Base-by-base conservation (phyloP, 2,113 vertebrate genomes). In the Zapus hudsonius region DNA sequence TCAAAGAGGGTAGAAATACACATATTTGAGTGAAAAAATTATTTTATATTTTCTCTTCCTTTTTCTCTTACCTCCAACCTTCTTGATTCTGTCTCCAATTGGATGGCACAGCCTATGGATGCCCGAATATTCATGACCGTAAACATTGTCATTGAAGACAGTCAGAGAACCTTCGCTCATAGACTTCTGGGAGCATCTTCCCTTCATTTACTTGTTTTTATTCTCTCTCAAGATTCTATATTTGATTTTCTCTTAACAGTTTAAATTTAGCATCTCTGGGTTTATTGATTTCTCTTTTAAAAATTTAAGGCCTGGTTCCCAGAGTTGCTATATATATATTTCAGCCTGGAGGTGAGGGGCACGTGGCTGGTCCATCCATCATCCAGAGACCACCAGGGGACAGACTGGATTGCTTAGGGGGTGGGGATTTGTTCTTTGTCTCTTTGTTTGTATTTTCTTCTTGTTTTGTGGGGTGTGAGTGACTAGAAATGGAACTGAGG, bases 181-280 rank as follows among this genome's bases (percentile, higher is more conserved):
- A n/a, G 38, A 52, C 90, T 52, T 75, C 52, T n/a, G 63, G 52
- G 83, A 92, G 25, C 20, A 42, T 70, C 22, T 25, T 40, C 70
- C 61, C 75, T 83, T 80, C 76, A 16, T 87, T 84, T 85, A 85
- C 83, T 90, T 92, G 89, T 85, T 94, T 93, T 92, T 55, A 36
- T 90, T 90, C 78, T 93, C 81, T 75, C 63, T 87, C 47, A 47
- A 82, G 73, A 83, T 40, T 94, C 92, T 88, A 44, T 72, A 74
- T 97, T 94, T 91, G 38, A 76, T 87, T 89, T 89, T 52, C 57
- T 81, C 83, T 79, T 81, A 93, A 64, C n/a, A 38, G 73, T 94
- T 93, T 94, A 93, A 95, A 95, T 86, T 86, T 93, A 93, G 70
- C 79, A 94, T 27, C 42, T 55, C 70, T 86, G 73, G 47, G 82